phyloP scores from a whole-genome alignment of 2,888 invertebrate species.

The Nomada fucata region DNA sequence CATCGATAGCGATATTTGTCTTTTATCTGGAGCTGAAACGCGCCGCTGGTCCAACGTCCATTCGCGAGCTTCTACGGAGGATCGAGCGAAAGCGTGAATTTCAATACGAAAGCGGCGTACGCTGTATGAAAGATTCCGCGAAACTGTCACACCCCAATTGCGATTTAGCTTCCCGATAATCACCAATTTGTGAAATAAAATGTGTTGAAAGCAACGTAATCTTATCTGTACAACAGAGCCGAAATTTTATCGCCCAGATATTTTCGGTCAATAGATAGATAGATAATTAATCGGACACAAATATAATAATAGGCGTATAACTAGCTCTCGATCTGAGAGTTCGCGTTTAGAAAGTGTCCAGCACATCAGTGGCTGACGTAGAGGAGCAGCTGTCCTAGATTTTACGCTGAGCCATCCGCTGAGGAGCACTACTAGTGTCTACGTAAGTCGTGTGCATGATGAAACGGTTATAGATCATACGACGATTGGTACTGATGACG shows the following conservation, averaged over 20 bases:
- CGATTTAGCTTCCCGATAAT: too few relatives aligned
- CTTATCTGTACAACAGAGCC: too few relatives aligned
- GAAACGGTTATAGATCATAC: background rate
- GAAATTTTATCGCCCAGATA: too few relatives aligned
- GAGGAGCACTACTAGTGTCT: background rate
- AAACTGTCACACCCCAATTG: too few relatives aligned
- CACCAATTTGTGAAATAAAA: too few relatives aligned
- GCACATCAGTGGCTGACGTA: too few relatives aligned
- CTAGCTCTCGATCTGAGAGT: too few relatives aligned
- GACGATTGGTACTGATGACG: background rate
- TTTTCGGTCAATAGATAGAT: too few relatives aligned
- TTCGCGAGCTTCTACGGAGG: conserved; percentile 21
- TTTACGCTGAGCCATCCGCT: background rate
- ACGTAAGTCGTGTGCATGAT: background rate
- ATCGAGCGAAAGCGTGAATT: conserved; percentile 30
- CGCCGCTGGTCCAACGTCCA: conserved; percentile 6
- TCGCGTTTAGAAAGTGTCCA: too few relatives aligned
- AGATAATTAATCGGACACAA: too few relatives aligned
- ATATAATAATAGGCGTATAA: too few relatives aligned
- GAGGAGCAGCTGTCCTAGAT: background rate
- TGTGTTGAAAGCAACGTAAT: too few relatives aligned
- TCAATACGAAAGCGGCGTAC: background rate
- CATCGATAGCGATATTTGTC: conserved; percentile 67
- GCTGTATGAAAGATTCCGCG: background rate
- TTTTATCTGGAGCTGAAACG: conserved; percentile 75